Base-by-base conservation (phyloP, 2,888 invertebrate genomes). In the Drosophila pullipes region DNA sequence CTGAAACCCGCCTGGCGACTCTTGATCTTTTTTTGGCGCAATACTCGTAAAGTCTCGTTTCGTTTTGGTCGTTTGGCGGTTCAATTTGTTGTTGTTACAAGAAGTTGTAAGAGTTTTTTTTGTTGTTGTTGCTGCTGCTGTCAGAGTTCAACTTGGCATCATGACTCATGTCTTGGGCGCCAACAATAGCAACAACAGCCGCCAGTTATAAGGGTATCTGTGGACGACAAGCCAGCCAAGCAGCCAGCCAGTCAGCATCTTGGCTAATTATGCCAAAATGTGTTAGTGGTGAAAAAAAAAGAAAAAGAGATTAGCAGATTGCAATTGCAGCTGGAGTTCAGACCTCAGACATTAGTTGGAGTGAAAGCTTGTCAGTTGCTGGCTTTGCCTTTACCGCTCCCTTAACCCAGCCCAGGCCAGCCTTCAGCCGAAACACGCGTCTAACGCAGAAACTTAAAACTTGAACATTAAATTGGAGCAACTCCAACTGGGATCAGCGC, bases 401-500 rank as follows among this genome's bases (percentile, higher is more conserved):
- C 69, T 63, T 65, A 60, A 60, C 47, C 22, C 49, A 28, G 37
- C 44, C 7, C 44, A 22, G 22, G 13, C 2, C 47, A 49, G 18
- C 31, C n/a, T 22, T 41, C 22, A n/a, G 37, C 44, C 28, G 31
- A 31, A 53, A 37, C 72, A 68, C 63, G 78, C 76, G 77, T 68
- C 76, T 68, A 76, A 74, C 22, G 39, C 69, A 16, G 35, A 61
- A 62, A 44, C 53, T 59, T 41, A 1, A 39, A 39, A 57, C 16
- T 35, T 54, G 3, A 33, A 50, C 63, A 61, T 58, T 77, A 58
- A 77, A 78, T 68, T 78, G 78, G 78, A 77, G 68, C 78, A 77
- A 28, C 61, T 58, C 58, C 37, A 64, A 61, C 50, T 44, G 61
- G 58, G 25, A 55, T 28, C 69, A 28, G 11, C 69, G 16, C 55